phyloP scores from a whole-genome alignment of 1,140 invertebrate species.

The Gryllus bimaculatus region DNA sequence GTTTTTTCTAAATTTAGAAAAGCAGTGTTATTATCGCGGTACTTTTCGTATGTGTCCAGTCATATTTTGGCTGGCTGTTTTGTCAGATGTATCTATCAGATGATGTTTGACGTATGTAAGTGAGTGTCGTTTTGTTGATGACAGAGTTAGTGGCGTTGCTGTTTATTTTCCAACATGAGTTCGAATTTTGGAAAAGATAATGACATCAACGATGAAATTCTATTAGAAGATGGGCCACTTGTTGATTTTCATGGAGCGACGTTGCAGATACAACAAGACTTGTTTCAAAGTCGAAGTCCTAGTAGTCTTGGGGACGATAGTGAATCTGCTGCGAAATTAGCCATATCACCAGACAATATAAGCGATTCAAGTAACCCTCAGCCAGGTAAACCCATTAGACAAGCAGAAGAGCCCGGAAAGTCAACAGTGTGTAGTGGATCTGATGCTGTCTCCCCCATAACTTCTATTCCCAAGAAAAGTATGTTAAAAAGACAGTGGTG shows the following conservation, averaged over 20 bases:
- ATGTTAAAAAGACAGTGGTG: not conserved
- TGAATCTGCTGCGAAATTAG: conserved; percentile 11
- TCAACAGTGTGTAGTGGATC: conserved; percentile 9
- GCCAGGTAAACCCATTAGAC: not conserved
- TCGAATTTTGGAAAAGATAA: not conserved
- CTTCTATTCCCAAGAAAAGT: conserved; percentile 16
- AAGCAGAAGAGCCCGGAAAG: not conserved
- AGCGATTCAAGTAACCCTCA: not conserved
- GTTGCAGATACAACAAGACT: conserved; percentile 17
- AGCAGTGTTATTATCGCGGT: too few relatives aligned
- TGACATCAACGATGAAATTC: not conserved
- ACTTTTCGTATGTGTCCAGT: too few relatives aligned
- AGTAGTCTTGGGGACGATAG: conserved; percentile 9
- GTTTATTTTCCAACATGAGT: not conserved
- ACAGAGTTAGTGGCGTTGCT: not conserved
- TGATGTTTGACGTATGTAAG: not conserved
- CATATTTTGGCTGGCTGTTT: not conserved
- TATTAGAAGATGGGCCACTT: conserved; percentile 14
- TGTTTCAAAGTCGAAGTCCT: not conserved
- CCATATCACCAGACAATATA: conserved; percentile 1
- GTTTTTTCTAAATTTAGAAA: too few relatives aligned
- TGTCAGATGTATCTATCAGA: not conserved
- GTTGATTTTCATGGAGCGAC: conserved; percentile 18
- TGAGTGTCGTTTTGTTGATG: not conserved
- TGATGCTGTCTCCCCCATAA: conserved; percentile 12